Base-by-base conservation (phyloP, 2,888 invertebrate genomes). In the Andrena haemorrhoa region DNA sequence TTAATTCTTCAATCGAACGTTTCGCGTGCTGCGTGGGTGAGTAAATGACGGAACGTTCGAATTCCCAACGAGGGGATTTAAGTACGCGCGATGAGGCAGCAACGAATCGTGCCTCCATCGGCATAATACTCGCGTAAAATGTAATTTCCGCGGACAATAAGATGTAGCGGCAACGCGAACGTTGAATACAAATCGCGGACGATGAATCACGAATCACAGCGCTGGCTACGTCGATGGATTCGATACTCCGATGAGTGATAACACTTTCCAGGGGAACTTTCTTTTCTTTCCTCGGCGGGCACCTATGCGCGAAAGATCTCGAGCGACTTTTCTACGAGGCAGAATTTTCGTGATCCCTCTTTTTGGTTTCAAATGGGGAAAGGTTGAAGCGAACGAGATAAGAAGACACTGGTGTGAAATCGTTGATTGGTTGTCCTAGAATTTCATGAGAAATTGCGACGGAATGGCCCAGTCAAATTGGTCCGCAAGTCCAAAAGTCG, bases 91-190 rank as follows among this genome's bases (percentile, higher is more conserved):
- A n/a, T 7, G 77, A 29, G 47, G 51, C 33, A 41, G n/a, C 8
- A n/a, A 73, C 26, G 31, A 61, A 20, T 20, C 8, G 53, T 31
- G 68, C 60, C 51, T 71, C 23, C 61, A 66, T 66, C 68, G 47
- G 73, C 29, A 74, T 65, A 71, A 84, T 61, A 69, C 70, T 75
- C 85, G 78, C 83, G 85, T 78, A 80, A 83, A 85, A 86, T 83
- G 87, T 83, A 69, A 87, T 85, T 83, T 71, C 80, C 83, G 65
- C 70, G 70, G 56, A 87, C 88, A 88, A 88, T 88, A 79, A 78
- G 81, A 83, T 86, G 88, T 88, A 88, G 70, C 88, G 87, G 77
- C 79, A 73, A 71, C 68, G 74, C 63, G 35, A 0, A 31, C 76
- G 51, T 49, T 8, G 87, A 82, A 88, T 88, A 85, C 75, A 51